A percentile compares a stretch with the other conserved stretches of the same genome.
These are phyloP conservation scores for Paratrypauchen microcephalus DNA, from an alignment of 2,797 vertebrate species.

Conservation along the genomic window DNA sequence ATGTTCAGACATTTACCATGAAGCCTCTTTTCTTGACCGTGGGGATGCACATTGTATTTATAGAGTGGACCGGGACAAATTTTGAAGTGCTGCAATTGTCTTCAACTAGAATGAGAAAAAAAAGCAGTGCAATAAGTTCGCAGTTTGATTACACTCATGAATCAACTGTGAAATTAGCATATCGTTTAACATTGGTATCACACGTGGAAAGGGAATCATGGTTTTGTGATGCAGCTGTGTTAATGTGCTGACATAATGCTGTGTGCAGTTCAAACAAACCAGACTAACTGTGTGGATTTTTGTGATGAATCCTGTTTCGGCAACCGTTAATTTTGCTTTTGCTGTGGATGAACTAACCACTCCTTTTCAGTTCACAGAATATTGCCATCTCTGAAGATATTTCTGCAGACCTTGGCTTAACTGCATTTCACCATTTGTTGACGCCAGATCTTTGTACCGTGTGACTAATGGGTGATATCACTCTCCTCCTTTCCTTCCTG, in stretches of 20 bases:
- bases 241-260: slow-evolving; percentile 6
- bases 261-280: slow-evolving; percentile 24
- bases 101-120: background rate
- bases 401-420: slow-evolving; percentile 33
- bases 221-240: background rate
- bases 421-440: slow-evolving; percentile 34
- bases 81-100: background rate
- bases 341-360: slow-evolving; percentile 58
- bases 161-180: background rate
- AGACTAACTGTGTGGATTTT: slow-evolving; percentile 48
- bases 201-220: background rate
- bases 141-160: background rate
- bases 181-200: slow-evolving; percentile 5
- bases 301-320: slow-evolving; percentile 35
- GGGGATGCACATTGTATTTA: no score
- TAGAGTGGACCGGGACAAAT: background rate
- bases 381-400: slow-evolving; percentile 28
- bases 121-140: background rate
- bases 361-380: slow-evolving; percentile 58
- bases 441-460: slow-evolving; percentile 53
- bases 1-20: no score
- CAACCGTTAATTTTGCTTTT: slow-evolving; percentile 19
- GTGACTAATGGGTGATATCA: slow-evolving; percentile 59
- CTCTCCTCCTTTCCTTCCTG: slow-evolving; percentile 77
- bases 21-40: no score